phyloP scores from a whole-genome alignment of 2,888 invertebrate genomes.

The Leucophenga maculata region DNA sequence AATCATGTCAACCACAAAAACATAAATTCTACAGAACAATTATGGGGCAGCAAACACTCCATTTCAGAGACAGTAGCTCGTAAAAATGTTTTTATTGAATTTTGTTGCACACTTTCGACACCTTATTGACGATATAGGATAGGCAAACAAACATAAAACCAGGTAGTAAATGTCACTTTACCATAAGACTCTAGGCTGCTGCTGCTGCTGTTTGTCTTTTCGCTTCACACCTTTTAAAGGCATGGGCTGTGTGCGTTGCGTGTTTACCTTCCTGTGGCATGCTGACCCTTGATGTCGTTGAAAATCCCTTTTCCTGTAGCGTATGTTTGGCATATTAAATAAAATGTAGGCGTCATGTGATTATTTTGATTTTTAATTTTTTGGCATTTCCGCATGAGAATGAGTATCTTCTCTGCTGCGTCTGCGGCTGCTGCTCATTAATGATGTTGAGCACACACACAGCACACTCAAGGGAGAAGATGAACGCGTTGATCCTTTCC shows the following conservation, averaged over 20 bases:
- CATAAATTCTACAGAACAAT: no score
- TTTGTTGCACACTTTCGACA: constrained; percentile 14
- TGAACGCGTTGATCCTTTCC: not conserved
- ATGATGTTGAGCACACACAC: constrained; percentile 50
- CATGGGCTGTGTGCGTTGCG: no score
- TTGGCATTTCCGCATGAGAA: constrained; percentile 59
- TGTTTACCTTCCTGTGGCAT: no score
- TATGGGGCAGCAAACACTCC: not conserved
- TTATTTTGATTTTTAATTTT: constrained; percentile 36
- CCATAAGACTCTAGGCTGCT: constrained; percentile 21
- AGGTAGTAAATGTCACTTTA: constrained; percentile 29
- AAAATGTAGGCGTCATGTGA: constrained; percentile 26
- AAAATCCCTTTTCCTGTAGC: not conserved
- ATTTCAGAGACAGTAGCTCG: not conserved
- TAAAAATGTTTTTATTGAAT: not conserved
- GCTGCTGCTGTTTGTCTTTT: constrained; percentile 16
- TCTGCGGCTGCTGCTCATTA: constrained; percentile 38
- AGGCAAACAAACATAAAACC: not conserved
- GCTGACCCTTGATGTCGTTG: no score
- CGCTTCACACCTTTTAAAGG: not conserved
- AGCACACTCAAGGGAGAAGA: constrained; percentile 26
- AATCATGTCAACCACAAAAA: no score
- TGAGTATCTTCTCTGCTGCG: constrained; percentile 21
- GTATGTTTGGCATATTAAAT: constrained; percentile 25
- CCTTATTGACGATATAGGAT: not conserved